These are phyloP conservation scores for Rhagologus leucostigma DNA, from an alignment of 2,113 vertebrate species.

Conservation along the genomic window DNA sequence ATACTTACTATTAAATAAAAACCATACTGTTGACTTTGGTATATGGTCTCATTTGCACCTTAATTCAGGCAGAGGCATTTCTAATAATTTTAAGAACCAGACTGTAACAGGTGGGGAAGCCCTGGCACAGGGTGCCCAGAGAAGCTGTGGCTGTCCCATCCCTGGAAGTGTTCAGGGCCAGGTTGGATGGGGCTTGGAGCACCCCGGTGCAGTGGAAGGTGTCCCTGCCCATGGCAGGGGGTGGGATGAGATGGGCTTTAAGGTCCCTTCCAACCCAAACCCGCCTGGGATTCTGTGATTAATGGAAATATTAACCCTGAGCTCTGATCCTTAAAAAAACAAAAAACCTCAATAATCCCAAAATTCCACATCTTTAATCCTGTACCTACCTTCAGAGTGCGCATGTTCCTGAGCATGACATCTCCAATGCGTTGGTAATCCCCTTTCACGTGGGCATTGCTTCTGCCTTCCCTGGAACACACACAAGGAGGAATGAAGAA, in stretches of 20 bases:
- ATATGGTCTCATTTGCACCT: neutral
- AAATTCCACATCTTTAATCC: neutral
- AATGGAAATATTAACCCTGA: neutral
- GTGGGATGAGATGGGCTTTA: fast-evolving
- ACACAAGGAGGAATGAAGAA: neutral
- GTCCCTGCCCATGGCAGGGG: neutral
- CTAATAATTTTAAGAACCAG: neutral
- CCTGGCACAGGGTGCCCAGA: neutral
- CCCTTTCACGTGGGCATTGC: conserved; percentile 75
- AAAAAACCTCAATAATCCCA: no score
- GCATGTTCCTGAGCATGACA: conserved; percentile 90
- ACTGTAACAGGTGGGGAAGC: fast-evolving
- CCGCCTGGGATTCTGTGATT: neutral
- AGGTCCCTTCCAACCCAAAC: neutral
- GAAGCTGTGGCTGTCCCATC: neutral
- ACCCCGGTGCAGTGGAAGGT: fast-evolving
- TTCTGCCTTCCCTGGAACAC: conserved; percentile 84
- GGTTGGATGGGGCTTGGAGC: neutral
- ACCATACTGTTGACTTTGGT: neutral
- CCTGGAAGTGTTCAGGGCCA: neutral
- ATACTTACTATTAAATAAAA: neutral
- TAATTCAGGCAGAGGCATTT: neutral
- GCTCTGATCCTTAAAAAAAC: neutral
- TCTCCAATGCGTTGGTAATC: conserved; percentile 89
- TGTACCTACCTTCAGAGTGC: conserved; percentile 81